Base-by-base conservation (phyloP, 2,113 vertebrate genomes). In the Sceloporus undulatus region DNA sequence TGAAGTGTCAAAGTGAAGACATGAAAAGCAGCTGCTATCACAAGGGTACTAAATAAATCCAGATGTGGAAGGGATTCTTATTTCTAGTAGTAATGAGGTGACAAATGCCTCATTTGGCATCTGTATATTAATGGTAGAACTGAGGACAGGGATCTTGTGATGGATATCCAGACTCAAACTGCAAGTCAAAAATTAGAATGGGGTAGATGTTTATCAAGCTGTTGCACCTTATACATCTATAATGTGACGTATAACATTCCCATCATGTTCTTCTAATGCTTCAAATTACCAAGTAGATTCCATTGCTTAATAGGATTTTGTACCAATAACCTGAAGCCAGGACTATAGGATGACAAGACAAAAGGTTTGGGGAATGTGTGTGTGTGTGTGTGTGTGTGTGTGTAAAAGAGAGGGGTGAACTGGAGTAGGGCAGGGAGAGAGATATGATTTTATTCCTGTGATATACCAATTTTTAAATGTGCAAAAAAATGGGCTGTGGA, bases 11-110 rank as follows among this genome's bases (percentile, higher is more conserved):
- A 94, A 90, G 90, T 85, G 91, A 94, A 94, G 92, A 95, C 91
- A 94, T 94, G 91, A 94, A 95, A 93, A 86, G 78, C 94, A 96
- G 95, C 95, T 96, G 93, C 91, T 94, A 92, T 87, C 88, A 86
- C 29, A 88, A 94, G 85, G 93, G 82, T 88, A 88, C 86, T 91
- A 94, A 94, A 93, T 86, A 92, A 94, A 92, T 88, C 90, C 92
- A 94, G 92, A 95, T 93, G 93, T 88, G 81, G 94, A 94, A 25
- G 88, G 82, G 40, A 18, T 78, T 87, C 86, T 90, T 82, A 90
- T 52, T 85, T 84, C 88, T 89, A 82, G 85, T 65, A 90, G 82
- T 80, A 89, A 88, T 71, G 86, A 75, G 56, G n/a, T 59, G 42
- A 18, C 3, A 84, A 85, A 89, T 25, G 2, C 78, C 27, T 79